phyloP scores from a whole-genome alignment of 1,140 invertebrate genomes.

The Orussus abietinus region DNA sequence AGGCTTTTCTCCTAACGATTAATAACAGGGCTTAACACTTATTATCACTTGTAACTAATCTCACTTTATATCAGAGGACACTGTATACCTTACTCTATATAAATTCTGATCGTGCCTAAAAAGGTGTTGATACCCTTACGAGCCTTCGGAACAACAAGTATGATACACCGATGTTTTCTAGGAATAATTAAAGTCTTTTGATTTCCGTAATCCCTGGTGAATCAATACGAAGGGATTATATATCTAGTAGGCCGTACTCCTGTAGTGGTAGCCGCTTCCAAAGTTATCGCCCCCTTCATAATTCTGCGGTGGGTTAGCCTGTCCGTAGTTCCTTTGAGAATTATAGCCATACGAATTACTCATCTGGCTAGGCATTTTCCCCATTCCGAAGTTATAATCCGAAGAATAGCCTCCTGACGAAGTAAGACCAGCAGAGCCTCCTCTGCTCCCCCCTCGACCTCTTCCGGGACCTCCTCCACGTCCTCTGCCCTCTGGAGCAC shows the following conservation, averaged over 20 bases:
- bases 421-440: conserved; percentile 28
- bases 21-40: no score
- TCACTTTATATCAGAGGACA: no score
- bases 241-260: conserved; percentile 28
- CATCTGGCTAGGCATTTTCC: conserved; percentile 21
- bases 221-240: no score
- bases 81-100: no score
- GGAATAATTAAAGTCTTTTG: no score
- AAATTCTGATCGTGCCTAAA: conserved; percentile 1
- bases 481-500: conserved; percentile 19
- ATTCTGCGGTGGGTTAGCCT: conserved; percentile 21
- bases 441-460: conserved; percentile 28
- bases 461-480: conserved; percentile 23
- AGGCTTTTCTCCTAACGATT: no score
- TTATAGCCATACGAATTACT: conserved; percentile 32
- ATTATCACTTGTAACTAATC: no score
- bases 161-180: no score
- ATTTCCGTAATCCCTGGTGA: no score
- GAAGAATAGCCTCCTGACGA: conserved; percentile 27
- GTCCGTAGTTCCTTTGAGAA: conserved; percentile 31
- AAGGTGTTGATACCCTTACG: no score
- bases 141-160: no score
- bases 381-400: conserved; percentile 27
- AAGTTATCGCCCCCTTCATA: conserved; percentile 28
- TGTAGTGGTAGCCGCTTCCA: conserved; percentile 31